Conservation (phyloP, 2,888 invertebrate genomes). For the Zonitis immaculata region DNA sequence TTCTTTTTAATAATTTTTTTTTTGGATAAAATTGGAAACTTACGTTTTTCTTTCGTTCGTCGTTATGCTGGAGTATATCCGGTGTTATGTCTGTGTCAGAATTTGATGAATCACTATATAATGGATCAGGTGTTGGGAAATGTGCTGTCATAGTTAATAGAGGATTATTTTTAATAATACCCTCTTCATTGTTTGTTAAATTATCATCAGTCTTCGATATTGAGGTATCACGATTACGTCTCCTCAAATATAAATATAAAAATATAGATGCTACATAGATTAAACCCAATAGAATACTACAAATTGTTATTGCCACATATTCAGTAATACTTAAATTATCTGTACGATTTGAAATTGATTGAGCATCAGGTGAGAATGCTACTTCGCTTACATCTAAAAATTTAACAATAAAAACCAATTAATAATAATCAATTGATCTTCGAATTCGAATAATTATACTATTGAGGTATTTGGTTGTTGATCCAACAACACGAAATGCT, state of each 20-base stretch:
- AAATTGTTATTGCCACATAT: constrained; percentile 78
- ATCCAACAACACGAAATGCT: constrained; percentile 80
- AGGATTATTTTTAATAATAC: constrained; percentile 75
- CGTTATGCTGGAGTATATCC: constrained; percentile 45
- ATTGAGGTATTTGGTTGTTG: constrained; percentile 59
- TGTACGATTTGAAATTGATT: constrained; percentile 53
- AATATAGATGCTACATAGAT: constrained; percentile 84
- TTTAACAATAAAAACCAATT: not conserved
- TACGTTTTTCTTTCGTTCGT: constrained; percentile 44
- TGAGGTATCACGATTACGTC: constrained; percentile 48
- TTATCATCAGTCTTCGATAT: constrained; percentile 34
- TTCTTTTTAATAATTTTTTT: too few relatives aligned
- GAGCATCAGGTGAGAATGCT: constrained; percentile 64
- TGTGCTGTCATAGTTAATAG: constrained; percentile 59
- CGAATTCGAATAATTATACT: too few relatives aligned
- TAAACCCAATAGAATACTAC: constrained; percentile 77
- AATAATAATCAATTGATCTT: too few relatives aligned
- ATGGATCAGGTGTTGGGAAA: constrained; percentile 48
- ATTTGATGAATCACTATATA: constrained; percentile 57
- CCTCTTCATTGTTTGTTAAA: constrained; percentile 55
- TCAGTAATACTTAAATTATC: constrained; percentile 68
- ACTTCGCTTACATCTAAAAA: constrained; percentile 74
- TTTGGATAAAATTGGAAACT: too few relatives aligned
- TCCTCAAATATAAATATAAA: constrained; percentile 73
- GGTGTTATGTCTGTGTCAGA: constrained; percentile 62